phyloP scores from a whole-genome alignment of 2,113 vertebrate genomes.

The Chaetodon auriga region DNA sequence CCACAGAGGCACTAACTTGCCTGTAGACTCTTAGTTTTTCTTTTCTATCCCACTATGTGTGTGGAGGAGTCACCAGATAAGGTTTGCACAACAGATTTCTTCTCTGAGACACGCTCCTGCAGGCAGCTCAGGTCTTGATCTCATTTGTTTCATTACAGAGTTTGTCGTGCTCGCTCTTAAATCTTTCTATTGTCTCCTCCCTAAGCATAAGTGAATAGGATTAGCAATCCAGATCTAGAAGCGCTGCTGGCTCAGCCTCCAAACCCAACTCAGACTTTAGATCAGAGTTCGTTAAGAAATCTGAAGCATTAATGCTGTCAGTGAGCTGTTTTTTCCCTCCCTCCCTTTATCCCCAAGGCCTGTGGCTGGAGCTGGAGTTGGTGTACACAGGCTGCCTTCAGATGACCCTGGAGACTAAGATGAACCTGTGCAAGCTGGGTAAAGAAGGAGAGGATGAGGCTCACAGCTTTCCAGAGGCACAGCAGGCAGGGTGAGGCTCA shows the following conservation, averaged over 20 bases:
- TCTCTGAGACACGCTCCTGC: constrained; percentile 13
- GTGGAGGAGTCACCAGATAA: background rate
- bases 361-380: constrained; percentile 90
- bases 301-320: constrained; percentile 2
- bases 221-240: constrained; percentile 59
- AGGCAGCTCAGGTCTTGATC: constrained; percentile 34
- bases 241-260: background rate
- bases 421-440: constrained; percentile 90
- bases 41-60: background rate
- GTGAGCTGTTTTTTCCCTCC: background rate
- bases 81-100: constrained; percentile 19
- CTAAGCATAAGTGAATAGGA: constrained; percentile 12
- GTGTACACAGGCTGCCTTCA: constrained; percentile 88
- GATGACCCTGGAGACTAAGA: constrained; percentile 91
- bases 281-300: constrained; percentile 19
- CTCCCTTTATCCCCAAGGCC: constrained; percentile 74
- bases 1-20: background rate
- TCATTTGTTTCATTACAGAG: constrained; percentile 47
- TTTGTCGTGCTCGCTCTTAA: background rate
- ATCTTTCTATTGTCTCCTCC: constrained; percentile 57
- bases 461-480: constrained; percentile 61
- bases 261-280: constrained; percentile 25
- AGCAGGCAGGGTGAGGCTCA: constrained; percentile 77
- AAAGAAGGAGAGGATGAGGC: constrained; percentile 84
- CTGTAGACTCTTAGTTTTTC: background rate